Base-by-base conservation (phyloP, 2,797 vertebrate genomes). In the Enteromius trimaculatus region DNA sequence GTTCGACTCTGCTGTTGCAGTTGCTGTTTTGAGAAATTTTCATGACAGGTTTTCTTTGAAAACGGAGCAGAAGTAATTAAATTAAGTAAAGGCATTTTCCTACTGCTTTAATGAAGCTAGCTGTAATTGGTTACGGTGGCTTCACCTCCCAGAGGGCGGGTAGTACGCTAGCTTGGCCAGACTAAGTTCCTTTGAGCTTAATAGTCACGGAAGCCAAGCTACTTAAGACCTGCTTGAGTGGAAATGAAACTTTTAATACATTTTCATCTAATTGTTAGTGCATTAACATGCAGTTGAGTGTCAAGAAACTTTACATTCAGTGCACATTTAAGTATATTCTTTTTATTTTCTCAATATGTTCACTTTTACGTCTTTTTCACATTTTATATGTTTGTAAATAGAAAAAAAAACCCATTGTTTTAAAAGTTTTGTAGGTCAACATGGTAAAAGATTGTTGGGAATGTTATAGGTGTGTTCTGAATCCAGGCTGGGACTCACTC, bases 401-500 rank as follows among this genome's bases (percentile, higher is more conserved):
- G 23, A 47, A 75, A 75, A 6, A 29, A 58, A n/a, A n/a, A n/a
- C n/a, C n/a, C 51, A n/a, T 47, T 26, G n/a, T 42, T 80, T 60
- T 55, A 13, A 53, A 3, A 16, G 17, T 69, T 70, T 62, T 72
- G 39, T 62, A 62, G 26, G 39, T 81, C 39, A 10, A 2, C 37
- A 47, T 80, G 39, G 13, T 13, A 10, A 47, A 58, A 47, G 39
- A 34, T 62, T 71, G 68, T 23, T 77, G 23, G 55, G 42, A 81
- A 74, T 81, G 55, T 72, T 64, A 19, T 62, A 47, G 55, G 21
- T 81, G 55, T 29, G 3, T 26, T 11, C 29, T 79, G 47, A 14
- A 66, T 37, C 7, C 3, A 5, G 14, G 14, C 47, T 9, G 14
- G 64, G n/a, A 51, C 19, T 79, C 44, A 65, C 60, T 68, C 77